Evolutionary conservation across 2,888 invertebrate species (phyloP), one percentile per base, ranked within the genome.

Genomic region (Dicranocentrus wangi): DNA sequence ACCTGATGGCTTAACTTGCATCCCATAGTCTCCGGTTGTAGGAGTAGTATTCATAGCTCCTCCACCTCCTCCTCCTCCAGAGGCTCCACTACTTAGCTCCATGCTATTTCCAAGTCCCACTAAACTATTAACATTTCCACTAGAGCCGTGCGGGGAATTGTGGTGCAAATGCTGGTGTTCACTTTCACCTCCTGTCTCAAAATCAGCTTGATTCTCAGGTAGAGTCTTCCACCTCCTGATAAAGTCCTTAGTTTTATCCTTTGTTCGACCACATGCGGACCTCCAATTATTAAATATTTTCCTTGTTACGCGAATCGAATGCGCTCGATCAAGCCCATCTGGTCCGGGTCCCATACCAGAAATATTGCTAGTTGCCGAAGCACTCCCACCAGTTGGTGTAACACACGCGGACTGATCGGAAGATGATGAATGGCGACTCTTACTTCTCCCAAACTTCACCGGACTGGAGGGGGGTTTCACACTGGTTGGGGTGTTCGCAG

Each of bases 211-310:
- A 73, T 85, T 83, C 78, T 86, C 86, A 55, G 86, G 86, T 25
- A 86, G 60, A 23, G 86, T 86, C 70, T 86, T 86, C 86, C 86
- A 86, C 25, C 83, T 17, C 68, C 82, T 79, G 32, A 93, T 88
- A 81, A 94, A 89, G 87, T 94, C 93, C 87, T 93, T 93, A 2
- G 93, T 94, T 88, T 92, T 91, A 87, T 93, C 93, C 87, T 92
- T 92, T 27, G 93, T 93, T 87, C 92, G 92, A 88, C 93, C 93
- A 89, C 94, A 93, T 87, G 93, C 93, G 86, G 93, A 92, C 85
- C 91, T 58, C 83, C 83, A 83, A 53, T 81, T 93, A 7, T 92
- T 91, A 88, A 93, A 93, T 88, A 93, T 92, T 88, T 93, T 93
- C 68, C 92, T 90, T 2, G 93, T 93, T 81, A 93, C 73, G 19